Percentiles rank a stretch among this genome's conserved stretches.
phyloP scores from a whole-genome alignment of 2,888 invertebrate species.

The Torymus tubicola region DNA sequence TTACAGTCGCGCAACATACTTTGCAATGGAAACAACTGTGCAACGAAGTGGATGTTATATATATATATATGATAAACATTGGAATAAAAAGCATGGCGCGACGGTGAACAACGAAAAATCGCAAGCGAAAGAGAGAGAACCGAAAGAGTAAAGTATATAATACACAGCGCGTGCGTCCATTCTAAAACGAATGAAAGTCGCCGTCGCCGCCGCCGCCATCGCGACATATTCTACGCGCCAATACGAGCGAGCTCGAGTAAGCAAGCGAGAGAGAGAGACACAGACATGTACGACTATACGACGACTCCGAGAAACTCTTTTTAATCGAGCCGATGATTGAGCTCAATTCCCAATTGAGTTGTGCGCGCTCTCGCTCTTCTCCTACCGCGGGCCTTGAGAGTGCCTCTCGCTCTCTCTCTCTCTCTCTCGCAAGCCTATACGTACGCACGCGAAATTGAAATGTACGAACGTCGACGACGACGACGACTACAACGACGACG shows the following conservation, averaged over 20 bases:
- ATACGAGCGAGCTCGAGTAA: background rate
- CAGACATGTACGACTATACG: background rate
- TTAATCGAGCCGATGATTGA: conserved; percentile 55
- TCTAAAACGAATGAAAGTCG: conserved; percentile 22
- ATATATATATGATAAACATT: too few relatives aligned
- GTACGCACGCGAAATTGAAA: background rate
- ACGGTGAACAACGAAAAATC: too few relatives aligned
- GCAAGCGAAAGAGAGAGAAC: background rate
- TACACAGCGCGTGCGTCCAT: background rate
- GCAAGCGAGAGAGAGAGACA: background rate
- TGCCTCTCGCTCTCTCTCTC: too few relatives aligned
- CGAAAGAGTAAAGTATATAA: background rate
- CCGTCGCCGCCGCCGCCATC: too few relatives aligned
- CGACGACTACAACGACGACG: too few relatives aligned
- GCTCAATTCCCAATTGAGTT: conserved; percentile 57
- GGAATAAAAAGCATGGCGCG: too few relatives aligned
- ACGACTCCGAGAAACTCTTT: conserved; percentile 50
- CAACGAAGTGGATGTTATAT: too few relatives aligned
- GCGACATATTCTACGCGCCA: too few relatives aligned
- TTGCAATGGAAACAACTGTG: too few relatives aligned
- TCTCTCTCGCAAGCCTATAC: background rate
- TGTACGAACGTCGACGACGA: background rate
- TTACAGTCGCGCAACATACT: too few relatives aligned
- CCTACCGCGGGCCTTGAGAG: too few relatives aligned
- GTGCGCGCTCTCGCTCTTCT: conserved; percentile 7